A percentile compares a stretch with the other conserved stretches of the same genome.
These are phyloP conservation scores for Linhomoeus sp. DNA, from an alignment of 2,888 invertebrate genomes.

Conservation along the genomic window DNA sequence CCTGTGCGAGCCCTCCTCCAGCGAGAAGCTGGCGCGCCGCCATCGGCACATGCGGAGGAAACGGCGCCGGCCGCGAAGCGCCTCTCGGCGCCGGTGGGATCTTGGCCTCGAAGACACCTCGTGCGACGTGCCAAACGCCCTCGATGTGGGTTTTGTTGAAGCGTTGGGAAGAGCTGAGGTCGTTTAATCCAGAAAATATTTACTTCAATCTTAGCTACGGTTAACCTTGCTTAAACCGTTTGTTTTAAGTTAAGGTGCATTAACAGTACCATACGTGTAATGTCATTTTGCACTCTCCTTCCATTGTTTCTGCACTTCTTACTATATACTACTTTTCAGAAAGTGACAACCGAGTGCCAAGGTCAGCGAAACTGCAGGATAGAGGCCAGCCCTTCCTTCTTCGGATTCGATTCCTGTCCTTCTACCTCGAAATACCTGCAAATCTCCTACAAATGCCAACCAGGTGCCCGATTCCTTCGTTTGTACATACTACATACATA, in stretches of 20 bases:
- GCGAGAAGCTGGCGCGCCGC: too few relatives aligned
- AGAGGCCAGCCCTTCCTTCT: slow-evolving; percentile 64
- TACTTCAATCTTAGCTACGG: too few relatives aligned
- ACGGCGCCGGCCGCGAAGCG: background rate
- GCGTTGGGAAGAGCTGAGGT: background rate
- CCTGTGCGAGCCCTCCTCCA: slow-evolving; percentile 13
- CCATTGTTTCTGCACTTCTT: too few relatives aligned
- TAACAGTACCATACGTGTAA: too few relatives aligned
- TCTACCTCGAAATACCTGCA: slow-evolving; percentile 75
- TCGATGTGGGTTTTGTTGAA: slow-evolving; percentile 6
- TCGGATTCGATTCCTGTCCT: slow-evolving; percentile 62
- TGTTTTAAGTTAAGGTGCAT: too few relatives aligned
- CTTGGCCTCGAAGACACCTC: slow-evolving; percentile 12
- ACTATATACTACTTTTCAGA: slow-evolving; percentile 39
- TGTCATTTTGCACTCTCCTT: too few relatives aligned
- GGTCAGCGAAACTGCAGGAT: slow-evolving; percentile 77
- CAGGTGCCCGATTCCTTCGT: too few relatives aligned
- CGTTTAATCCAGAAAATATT: too few relatives aligned
- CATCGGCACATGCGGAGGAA: too few relatives aligned
- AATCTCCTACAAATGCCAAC: slow-evolving; percentile 86
- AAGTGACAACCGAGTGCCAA: slow-evolving; percentile 76
- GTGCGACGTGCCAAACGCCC: slow-evolving; percentile 23
- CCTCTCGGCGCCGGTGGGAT: background rate
- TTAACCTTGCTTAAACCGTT: too few relatives aligned
- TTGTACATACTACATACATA: too few relatives aligned